Evolutionary conservation across 2,113 vertebrate species (phyloP).

Genomic region (Amazona guildingii): DNA sequence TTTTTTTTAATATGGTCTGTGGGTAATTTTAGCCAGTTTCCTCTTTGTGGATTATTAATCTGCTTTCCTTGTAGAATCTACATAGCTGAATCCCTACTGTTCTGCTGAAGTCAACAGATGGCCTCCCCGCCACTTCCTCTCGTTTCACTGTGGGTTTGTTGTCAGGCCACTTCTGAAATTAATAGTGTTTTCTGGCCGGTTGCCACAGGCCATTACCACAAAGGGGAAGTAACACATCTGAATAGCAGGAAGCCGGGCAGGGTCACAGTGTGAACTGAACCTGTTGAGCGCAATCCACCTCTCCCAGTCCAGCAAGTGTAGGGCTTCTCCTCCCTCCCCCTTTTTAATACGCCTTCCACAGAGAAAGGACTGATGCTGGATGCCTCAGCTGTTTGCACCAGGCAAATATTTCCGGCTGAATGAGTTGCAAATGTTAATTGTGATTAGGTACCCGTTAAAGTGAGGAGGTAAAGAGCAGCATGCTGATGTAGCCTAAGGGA

Average conservation of each 20-base stretch:
- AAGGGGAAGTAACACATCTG: conserved; percentile 82
- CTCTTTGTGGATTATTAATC: conserved; percentile 80
- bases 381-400: conserved; percentile 60
- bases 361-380: neutral
- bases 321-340: neutral
- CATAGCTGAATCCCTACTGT: conserved; percentile 71
- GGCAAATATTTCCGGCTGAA: conserved; percentile 49
- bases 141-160: conserved; percentile 73
- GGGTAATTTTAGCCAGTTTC: conserved; percentile 82
- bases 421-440: conserved; percentile 33
- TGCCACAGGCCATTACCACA: conserved; percentile 81
- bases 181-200: conserved; percentile 80
- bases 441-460: neutral
- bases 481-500: neutral
- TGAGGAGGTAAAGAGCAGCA: neutral
- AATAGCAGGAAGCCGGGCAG: conserved; percentile 77
- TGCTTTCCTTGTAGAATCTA: conserved; percentile 73
- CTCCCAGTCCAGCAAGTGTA: conserved; percentile 68
- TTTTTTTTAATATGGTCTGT: conserved; percentile 32
- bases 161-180: conserved; percentile 82
- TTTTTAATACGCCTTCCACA: neutral
- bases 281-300: conserved; percentile 69
- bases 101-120: conserved; percentile 77
- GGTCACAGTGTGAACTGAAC: conserved; percentile 78
- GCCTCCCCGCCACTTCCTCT: conserved; percentile 78